Conservation (phyloP, 1,140 invertebrate species). For the Aporrectodea caliginosa region DNA sequence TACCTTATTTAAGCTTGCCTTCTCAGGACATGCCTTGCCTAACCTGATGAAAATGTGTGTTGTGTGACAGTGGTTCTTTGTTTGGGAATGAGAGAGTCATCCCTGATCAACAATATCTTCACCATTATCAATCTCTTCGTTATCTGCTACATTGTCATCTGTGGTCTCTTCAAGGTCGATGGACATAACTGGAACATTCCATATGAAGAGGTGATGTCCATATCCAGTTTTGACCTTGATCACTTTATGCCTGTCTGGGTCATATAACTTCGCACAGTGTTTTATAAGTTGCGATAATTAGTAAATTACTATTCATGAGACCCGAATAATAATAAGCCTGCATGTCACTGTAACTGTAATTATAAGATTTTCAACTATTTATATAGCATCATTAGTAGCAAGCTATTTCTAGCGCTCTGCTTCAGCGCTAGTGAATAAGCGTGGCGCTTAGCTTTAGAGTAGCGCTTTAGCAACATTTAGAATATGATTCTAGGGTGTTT, state of each 20-base stretch:
- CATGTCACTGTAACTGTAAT: too few relatives aligned
- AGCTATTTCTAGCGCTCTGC: too few relatives aligned
- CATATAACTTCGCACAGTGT: background rate
- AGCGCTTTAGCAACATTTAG: too few relatives aligned
- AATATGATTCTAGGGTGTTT: too few relatives aligned
- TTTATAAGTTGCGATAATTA: background rate
- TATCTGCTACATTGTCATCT: slow-evolving; percentile 76
- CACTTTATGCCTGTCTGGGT: background rate
- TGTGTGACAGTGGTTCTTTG: slow-evolving; percentile 65
- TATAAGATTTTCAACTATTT: too few relatives aligned
- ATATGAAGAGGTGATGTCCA: slow-evolving; percentile 28
- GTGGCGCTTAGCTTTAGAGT: too few relatives aligned
- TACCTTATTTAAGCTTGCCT: too few relatives aligned
- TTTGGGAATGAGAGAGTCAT: slow-evolving; percentile 82
- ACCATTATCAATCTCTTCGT: slow-evolving; percentile 79
- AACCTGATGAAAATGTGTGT: too few relatives aligned
- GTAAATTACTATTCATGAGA: background rate
- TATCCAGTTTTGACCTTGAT: background rate
- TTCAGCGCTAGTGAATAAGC: too few relatives aligned
- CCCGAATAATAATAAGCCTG: too few relatives aligned
- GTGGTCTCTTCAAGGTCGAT: slow-evolving; percentile 74
- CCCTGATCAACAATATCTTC: slow-evolving; percentile 84
- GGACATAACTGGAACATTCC: slow-evolving; percentile 46
- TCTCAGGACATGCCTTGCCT: too few relatives aligned
- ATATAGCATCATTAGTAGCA: too few relatives aligned